phyloP scores from a whole-genome alignment of 2,888 invertebrate genomes.

The Ophioninae sp. region DNA sequence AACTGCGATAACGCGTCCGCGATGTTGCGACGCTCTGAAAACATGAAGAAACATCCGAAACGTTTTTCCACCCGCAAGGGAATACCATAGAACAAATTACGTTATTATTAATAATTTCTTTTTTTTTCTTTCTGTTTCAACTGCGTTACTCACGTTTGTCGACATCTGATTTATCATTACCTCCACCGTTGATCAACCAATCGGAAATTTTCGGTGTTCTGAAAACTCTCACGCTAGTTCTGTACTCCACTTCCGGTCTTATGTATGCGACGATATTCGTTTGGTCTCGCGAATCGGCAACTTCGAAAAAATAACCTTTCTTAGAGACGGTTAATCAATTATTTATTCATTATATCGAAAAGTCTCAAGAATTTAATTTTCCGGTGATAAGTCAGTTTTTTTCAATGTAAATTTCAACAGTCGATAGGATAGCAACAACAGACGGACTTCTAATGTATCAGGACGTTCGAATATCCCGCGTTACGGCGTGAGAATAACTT shows the following conservation, averaged over 20 bases:
- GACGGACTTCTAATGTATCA: too few species aligned
- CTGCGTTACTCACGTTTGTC: not conserved
- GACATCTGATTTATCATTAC: constrained; percentile 34
- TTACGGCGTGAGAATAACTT: too few species aligned
- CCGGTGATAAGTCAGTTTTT: too few species aligned
- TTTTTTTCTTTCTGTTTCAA: constrained; percentile 14
- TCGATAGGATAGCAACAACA: too few species aligned
- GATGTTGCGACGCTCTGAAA: constrained; percentile 66
- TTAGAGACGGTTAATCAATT: not conserved
- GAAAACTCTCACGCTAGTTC: constrained; percentile 58
- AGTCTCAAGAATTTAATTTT: not conserved
- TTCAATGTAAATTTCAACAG: too few species aligned
- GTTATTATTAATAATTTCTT: not conserved
- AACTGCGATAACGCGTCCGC: constrained; percentile 81
- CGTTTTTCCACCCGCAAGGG: not conserved
- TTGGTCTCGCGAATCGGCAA: constrained; percentile 62
- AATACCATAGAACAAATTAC: not conserved
- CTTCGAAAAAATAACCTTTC: constrained; percentile 37
- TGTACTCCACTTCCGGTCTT: constrained; percentile 62
- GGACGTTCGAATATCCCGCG: too few species aligned
- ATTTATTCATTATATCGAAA: not conserved
- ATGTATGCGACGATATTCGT: constrained; percentile 56
- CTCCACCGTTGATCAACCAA: constrained; percentile 67
- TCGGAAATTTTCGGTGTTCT: constrained; percentile 64
- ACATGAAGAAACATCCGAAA: constrained; percentile 1